phyloP scores from a whole-genome alignment of 2,797 vertebrate genomes.

The Chromis chromis region DNA sequence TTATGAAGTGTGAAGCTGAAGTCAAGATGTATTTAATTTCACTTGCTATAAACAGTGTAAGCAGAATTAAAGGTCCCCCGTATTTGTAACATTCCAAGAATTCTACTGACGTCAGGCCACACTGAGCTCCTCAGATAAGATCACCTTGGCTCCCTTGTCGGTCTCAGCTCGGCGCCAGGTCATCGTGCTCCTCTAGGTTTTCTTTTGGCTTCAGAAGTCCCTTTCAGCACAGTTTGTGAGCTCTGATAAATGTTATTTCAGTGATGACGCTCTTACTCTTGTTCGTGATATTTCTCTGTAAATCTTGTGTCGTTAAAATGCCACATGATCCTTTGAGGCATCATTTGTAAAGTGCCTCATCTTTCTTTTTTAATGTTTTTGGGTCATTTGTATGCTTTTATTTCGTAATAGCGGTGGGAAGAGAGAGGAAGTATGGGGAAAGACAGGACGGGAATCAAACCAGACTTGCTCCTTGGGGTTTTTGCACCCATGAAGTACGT shows the following conservation, averaged over 20 bases:
- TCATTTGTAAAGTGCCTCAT: not conserved
- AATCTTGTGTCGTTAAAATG: not conserved
- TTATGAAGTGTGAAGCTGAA: too few relatives aligned
- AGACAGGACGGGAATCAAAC: too few relatives aligned
- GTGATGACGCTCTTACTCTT: constrained; percentile 1
- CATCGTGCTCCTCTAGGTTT: not conserved
- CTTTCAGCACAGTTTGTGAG: not conserved
- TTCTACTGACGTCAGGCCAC: not conserved
- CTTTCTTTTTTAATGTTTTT: too few relatives aligned
- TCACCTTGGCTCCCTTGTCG: constrained; percentile 4
- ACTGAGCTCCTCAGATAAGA: constrained; percentile 25
- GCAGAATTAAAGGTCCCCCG: too few relatives aligned
- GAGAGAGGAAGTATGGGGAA: too few relatives aligned
- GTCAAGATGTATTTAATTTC: too few relatives aligned
- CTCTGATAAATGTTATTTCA: not conserved
- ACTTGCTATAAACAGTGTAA: too few relatives aligned
- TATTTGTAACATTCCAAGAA: too few relatives aligned
- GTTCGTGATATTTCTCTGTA: not conserved
- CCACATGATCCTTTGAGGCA: not conserved
- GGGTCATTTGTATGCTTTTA: too few relatives aligned
- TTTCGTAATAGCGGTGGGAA: too few relatives aligned
- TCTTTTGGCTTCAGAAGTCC: constrained; percentile 15
- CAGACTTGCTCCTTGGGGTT: too few relatives aligned
- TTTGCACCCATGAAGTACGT: too few relatives aligned
- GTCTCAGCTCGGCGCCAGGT: not conserved